phyloP scores from a whole-genome alignment of 2,113 vertebrate genomes.

The Bettongia penicillata region DNA sequence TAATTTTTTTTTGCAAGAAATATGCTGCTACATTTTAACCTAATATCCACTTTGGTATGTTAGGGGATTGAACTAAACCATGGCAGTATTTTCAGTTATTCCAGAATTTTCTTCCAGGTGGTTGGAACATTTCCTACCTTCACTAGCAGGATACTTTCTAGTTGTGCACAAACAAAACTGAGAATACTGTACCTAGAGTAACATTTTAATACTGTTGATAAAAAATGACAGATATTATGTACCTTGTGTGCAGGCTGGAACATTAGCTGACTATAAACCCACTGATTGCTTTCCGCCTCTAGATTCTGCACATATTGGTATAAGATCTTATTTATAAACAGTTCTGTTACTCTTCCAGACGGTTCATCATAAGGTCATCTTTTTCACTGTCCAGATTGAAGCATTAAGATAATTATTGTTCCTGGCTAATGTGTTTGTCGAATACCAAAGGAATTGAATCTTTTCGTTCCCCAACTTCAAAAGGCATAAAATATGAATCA shows the following conservation, averaged over 20 bases:
- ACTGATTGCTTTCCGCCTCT: constrained; percentile 57
- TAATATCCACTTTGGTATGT: constrained; percentile 41
- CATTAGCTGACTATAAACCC: constrained; percentile 42
- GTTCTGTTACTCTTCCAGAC: constrained; percentile 65
- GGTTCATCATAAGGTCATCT: constrained; percentile 54
- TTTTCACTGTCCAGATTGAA: constrained; percentile 67
- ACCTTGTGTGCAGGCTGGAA: constrained; percentile 61
- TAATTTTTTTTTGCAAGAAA: constrained; percentile 25
- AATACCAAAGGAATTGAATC: constrained; percentile 17
- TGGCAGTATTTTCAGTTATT: constrained; percentile 55
- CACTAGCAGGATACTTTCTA: constrained; percentile 62
- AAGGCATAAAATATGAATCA: constrained; percentile 39
- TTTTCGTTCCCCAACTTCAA: constrained; percentile 50
- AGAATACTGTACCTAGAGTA: constrained; percentile 69
- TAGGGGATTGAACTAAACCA: constrained; percentile 7
- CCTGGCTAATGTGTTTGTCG: constrained; percentile 44
- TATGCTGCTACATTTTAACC: constrained; percentile 3
- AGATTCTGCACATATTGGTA: constrained; percentile 36
- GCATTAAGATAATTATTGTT: constrained; percentile 71
- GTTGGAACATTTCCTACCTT: constrained; percentile 37
- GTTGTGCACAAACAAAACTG: constrained; percentile 74
- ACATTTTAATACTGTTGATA: constrained; percentile 67
- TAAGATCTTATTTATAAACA: constrained; percentile 71
- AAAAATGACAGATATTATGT: constrained; percentile 69
- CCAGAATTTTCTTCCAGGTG: constrained; percentile 43